phyloP scores from a whole-genome alignment of 2,113 vertebrate species.

The Megalops atlanticus region DNA sequence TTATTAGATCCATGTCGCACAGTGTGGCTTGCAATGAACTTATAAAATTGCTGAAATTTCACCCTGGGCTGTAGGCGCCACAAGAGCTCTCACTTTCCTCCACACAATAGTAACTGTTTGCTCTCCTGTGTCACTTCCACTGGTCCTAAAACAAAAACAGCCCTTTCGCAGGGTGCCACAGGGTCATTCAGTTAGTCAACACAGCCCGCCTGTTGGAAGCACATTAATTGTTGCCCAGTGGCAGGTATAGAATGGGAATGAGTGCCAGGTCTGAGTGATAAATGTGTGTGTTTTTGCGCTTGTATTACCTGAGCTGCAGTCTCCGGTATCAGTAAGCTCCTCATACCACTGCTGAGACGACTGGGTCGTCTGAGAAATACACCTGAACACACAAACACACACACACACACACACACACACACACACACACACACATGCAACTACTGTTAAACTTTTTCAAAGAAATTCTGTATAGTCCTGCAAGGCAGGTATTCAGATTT shows the following conservation, averaged over 20 bases:
- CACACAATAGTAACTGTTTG: slow-evolving; percentile 41
- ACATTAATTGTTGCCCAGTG: slow-evolving; percentile 56
- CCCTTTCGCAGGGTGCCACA: slow-evolving; percentile 37
- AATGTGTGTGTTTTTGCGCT: slow-evolving; percentile 51
- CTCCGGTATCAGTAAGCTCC: slow-evolving; percentile 41
- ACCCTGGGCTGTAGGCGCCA: too few species aligned
- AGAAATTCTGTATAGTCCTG: background rate
- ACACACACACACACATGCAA: slow-evolving; percentile 4
- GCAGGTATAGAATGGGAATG: slow-evolving; percentile 50
- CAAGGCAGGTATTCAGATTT: background rate
- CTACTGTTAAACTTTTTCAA: background rate
- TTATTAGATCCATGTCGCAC: too few species aligned
- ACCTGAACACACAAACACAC: slow-evolving; percentile 17
- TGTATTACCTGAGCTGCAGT: slow-evolving; percentile 36
- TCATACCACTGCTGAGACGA: slow-evolving; percentile 38
- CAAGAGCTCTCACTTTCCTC: slow-evolving; percentile 24
- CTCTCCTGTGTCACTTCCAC: slow-evolving; percentile 35
- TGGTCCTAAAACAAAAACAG: slow-evolving; percentile 33
- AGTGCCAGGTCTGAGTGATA: slow-evolving; percentile 37
- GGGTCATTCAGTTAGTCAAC: slow-evolving; percentile 43
- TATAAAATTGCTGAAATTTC: too few species aligned
- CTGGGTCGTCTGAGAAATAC: background rate
- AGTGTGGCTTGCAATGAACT: too few species aligned
- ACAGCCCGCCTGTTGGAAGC: slow-evolving; percentile 38
- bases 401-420: slow-evolving; percentile 1